Evolutionary conservation across 2,888 invertebrate genomes (phyloP), one percentile per base, ranked within the genome.

Genomic region (Xestoiulus laeticollis): DNA sequence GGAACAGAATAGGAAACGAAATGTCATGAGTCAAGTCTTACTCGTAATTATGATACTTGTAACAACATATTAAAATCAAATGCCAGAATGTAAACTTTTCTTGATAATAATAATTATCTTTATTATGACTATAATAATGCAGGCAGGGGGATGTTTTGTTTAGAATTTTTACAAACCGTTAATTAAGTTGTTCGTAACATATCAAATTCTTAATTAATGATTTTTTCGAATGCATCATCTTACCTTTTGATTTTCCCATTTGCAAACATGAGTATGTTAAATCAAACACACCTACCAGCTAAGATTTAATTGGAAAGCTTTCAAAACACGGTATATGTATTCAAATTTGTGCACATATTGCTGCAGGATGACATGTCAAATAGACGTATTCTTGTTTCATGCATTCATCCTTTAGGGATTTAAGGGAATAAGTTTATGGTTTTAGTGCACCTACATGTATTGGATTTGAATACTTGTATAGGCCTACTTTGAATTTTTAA

Each of bases 271-370:
- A 14, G 19, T 16, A 53, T 53, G 4, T 53, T 53, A 16, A 59
- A 59, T 22, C 22, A 22, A 59, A 59, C 59, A 6, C 59, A 59
- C 59, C 59, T 59, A 59, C 59, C 22, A n/a, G 59, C 59, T 16
- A 59, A 59, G n/a, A 59, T 22, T 59, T 59, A 59, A 59, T 59
- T 59, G 59, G 59, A 59, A 59, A 59, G 6, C 59, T n/a, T 59
- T 22, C 22, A 6, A 59, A 59, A 59, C 59, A 59, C 22, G 59
- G 16, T 22, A 16, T 22, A 22, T 59, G 22, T 22, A 59, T 22
- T 59, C 16, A 22, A 22, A 59, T 59, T 22, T 59, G 59, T 22
- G 59, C 22, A 10, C 22, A 22, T 59, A 5, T 22, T 5, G 59
- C 59, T 59, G 22, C 59, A 59, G 22, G 59, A 59, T 59, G 59